Evolutionary conservation across 2,113 vertebrate species (phyloP).

Genomic region (Sminthopsis crassicaudata): DNA sequence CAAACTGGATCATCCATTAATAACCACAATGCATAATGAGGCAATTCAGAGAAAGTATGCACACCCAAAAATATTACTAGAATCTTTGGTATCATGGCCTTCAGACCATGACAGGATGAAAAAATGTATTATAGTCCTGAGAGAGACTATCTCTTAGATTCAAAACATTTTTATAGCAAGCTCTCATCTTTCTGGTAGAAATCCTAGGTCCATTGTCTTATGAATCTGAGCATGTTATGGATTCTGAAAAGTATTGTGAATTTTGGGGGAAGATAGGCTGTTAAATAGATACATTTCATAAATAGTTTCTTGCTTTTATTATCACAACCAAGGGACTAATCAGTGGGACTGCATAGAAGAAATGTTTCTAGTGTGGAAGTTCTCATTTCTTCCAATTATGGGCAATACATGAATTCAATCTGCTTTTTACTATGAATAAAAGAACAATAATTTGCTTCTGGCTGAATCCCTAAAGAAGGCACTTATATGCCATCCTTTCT

Average conservation of each 20-base stretch:
- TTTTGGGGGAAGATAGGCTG: background rate
- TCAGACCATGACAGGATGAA: background rate
- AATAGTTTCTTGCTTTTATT: background rate
- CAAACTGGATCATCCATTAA: background rate
- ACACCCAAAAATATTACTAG: background rate
- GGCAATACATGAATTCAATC: background rate
- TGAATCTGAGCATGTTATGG: background rate
- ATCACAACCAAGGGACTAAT: background rate
- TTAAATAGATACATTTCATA: background rate
- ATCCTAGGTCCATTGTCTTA: background rate
- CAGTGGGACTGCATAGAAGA: background rate
- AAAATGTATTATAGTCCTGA: too few relatives aligned
- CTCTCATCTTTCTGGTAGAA: background rate
- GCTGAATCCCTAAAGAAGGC: background rate
- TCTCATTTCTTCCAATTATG: background rate
- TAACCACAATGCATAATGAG: background rate
- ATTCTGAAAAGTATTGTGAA: background rate
- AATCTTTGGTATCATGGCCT: background rate
- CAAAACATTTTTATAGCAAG: background rate
- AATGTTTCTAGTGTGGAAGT: background rate
- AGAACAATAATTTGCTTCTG: background rate
- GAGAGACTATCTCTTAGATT: too few relatives aligned
- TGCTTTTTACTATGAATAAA: conserved; percentile 12
- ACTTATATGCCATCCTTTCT: background rate
- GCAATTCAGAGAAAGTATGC: background rate